Evolutionary conservation across 2,797 vertebrate genomes (phyloP), one percentile per base, ranked within the genome.

Genomic region (Vespertilio murinus): DNA sequence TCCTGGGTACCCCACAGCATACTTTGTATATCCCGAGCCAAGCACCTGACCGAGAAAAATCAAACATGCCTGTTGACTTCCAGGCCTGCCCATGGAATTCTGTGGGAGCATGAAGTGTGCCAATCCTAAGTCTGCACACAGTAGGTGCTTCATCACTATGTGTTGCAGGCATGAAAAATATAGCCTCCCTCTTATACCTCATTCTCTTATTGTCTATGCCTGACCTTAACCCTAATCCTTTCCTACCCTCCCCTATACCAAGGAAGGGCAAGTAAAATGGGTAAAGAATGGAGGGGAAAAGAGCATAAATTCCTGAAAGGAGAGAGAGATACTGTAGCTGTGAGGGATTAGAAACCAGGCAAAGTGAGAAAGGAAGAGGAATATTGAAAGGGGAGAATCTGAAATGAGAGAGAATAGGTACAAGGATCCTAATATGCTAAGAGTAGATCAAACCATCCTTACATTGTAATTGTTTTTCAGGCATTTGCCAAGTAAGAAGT

Each of bases 231-330:
- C 6, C 12, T 49, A 25, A 59, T 33, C 42, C 23, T 69, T 87
- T 30, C n/a, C n/a, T 42, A 33, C 4, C 17, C 4, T 69, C 70
- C 38, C 3, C 18, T 11, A 10, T 23, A 8, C 6, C 28, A 74
- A 78, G 22, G 38, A 13, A 5, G 12, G 35, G 73, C 3, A 33
- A 84, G 71, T 9, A 35, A 80, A 88, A 70, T 6, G 30, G 25
- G 42, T 69, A 45, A 73, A 75, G 25, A 82, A 71, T 61, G 59
- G 28, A 77, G 70, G 84, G 61, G 78, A 61, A 81, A 67, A 33
- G n/a, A 8, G 52, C 42, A 13, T 7, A n/a, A 64, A 79, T 65
- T 61, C 35, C 30, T 3, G 3, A 80, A 42, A 65, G n/a, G n/a
- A 79, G 33, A 85, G 49, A 82, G 38, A 61, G 13, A 33, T 16